Conservation (phyloP, 2,888 invertebrate species). For the Drosophila atripex region DNA sequence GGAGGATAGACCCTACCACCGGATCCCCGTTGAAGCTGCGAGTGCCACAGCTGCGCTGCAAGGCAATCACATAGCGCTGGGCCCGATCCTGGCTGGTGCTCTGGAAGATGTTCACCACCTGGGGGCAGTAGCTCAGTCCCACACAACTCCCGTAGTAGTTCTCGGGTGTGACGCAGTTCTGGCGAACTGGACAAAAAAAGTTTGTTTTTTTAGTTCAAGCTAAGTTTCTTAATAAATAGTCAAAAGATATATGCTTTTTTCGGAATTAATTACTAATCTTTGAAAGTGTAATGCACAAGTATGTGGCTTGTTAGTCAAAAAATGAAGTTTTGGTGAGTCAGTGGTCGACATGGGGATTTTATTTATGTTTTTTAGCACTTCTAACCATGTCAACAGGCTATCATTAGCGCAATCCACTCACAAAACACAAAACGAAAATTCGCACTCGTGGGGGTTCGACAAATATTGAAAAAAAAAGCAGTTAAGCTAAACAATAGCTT, state of each 20-base stretch:
- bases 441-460: too few species aligned
- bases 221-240: background rate
- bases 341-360: conserved; percentile 4
- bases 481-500: background rate
- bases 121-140: conserved; percentile 77
- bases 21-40: conserved; percentile 80
- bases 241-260: background rate
- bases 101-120: conserved; percentile 75
- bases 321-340: conserved; percentile 12
- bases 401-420: conserved; percentile 14
- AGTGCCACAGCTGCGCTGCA: conserved; percentile 81
- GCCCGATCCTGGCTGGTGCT: conserved; percentile 64
- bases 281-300: background rate
- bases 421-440: conserved; percentile 10
- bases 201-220: background rate
- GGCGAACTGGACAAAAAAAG: conserved; percentile 47
- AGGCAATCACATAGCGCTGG: conserved; percentile 71
- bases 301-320: conserved; percentile 5
- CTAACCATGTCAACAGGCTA: conserved; percentile 4
- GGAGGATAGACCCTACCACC: conserved; percentile 69
- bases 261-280: background rate
- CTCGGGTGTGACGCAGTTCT: conserved; percentile 81
- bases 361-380: conserved; percentile 25
- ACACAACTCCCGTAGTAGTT: conserved; percentile 81
- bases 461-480: background rate